phyloP scores from a whole-genome alignment of 53 echinoderm and acorn worm species.

The Mesocentrotus franciscanus region DNA sequence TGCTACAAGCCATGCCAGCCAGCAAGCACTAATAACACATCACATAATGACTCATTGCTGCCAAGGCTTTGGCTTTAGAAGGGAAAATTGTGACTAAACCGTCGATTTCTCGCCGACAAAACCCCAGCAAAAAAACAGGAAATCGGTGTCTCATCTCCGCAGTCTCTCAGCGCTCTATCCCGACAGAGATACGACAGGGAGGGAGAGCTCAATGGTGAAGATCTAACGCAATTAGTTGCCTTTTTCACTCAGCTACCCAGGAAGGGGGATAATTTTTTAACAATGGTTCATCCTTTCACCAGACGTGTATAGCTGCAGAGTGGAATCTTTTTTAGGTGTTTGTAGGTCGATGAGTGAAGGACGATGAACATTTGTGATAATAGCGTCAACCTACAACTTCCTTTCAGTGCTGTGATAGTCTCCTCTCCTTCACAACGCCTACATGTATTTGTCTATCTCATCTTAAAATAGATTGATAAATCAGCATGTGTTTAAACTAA shows the following conservation, averaged over 20 bases:
- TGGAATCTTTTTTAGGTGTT: neutral
- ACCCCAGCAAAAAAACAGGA: conserved; percentile 60
- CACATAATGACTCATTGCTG: conserved; percentile 51
- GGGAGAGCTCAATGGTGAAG: neutral
- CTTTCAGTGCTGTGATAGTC: neutral
- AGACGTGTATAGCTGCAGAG: no score
- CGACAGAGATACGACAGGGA: neutral
- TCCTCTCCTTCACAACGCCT: neutral
- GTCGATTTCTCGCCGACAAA: conserved; percentile 30
- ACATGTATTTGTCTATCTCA: neutral
- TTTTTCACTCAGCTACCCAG: conserved; percentile 27
- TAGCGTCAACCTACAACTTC: conserved; percentile 35
- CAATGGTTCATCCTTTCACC: conserved; percentile 44
- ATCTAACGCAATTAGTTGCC: conserved; percentile 54
- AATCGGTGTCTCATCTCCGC: conserved; percentile 66
- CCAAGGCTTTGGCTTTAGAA: neutral
- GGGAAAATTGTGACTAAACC: conserved; percentile 62
- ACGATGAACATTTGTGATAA: conserved; percentile 15
- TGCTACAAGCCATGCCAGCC: conserved; percentile 46
- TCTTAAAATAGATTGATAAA: neutral
- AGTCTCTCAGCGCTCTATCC: conserved; percentile 18
- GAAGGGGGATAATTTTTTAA: conserved; percentile 64
- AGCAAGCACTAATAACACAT: conserved; percentile 33
- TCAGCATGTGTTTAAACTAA: neutral
- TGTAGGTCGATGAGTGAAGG: neutral